Evolutionary conservation across 2,113 vertebrate species (phyloP), one percentile per base, ranked within the genome.

Genomic region (Barbus barbus): DNA sequence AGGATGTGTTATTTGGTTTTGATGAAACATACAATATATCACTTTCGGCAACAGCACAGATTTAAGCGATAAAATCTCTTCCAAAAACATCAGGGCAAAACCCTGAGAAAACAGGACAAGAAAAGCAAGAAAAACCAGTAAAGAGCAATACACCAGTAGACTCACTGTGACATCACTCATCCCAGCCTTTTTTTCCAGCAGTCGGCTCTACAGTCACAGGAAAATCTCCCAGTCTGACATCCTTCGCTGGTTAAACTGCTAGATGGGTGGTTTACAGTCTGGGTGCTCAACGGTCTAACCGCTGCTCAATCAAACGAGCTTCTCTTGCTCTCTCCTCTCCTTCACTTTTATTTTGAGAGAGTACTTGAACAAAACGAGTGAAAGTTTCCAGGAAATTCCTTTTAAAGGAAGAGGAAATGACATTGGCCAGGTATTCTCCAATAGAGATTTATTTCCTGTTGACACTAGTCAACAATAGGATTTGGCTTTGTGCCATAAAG

Each of bases 401-500:
- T 63, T 28, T 31, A 65, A 38, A 58, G 81, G 72, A 83, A 76
- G 51, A 94, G 93, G 94, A 95, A 94, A 91, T 88, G 91, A 92
- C 92, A 94, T 91, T 13, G 84, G 87, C 89, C 92, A 95, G 94
- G 86, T 94, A 91, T 86, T 91, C 82, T 92, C 88, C 83, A 90
- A 86, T 71, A 38, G 2, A 89, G 82, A 4, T 20, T 91, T 90
- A 92, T 92, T 90, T 91, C 92, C 92, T 90, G 89, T 87, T 93
- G 88, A 89, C 92, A 92, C 87, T 86, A 92, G 92, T 93, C 94
- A 95, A 96, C 90, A 93, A 89, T 92, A 94, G 38, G 7, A 9
- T 41, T 41, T 41, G 38, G 38, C 38, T 9, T 41, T 9, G 38
- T 41, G 38, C 38, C 38, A 41, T 41, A 41, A 41, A 41, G 61